Conservation (phyloP, 2,888 invertebrate species). For the Rhingia campestris region DNA sequence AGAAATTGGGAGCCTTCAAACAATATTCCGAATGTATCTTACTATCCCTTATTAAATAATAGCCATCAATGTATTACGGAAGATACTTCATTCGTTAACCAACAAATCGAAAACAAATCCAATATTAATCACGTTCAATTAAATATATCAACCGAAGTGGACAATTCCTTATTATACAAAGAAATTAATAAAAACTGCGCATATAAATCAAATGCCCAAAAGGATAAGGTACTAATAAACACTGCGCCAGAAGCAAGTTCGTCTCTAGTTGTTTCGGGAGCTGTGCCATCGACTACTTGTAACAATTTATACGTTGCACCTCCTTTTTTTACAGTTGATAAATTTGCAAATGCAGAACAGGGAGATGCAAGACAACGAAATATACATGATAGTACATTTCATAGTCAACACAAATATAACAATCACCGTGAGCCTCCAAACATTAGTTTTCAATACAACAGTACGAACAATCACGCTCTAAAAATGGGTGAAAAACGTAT, state of each 20-base stretch:
- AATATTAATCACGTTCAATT: slow-evolving; percentile 24
- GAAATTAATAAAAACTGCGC: slow-evolving; percentile 24
- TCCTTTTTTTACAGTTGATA: slow-evolving; percentile 66
- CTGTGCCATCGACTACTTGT: slow-evolving; percentile 18
- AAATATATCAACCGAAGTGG: slow-evolving; percentile 20
- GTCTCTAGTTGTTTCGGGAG: slow-evolving; percentile 6
- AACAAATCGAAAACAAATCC: slow-evolving; percentile 5
- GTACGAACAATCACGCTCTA: neutral
- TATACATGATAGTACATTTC: neutral
- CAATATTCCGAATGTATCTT: slow-evolving; percentile 27
- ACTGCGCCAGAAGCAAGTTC: neutral
- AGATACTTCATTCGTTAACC: slow-evolving; percentile 12
- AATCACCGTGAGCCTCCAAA: slow-evolving; percentile 33
- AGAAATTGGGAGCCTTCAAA: slow-evolving; percentile 25
- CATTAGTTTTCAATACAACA: slow-evolving; percentile 4
- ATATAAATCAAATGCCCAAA: neutral
- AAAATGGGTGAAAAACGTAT: slow-evolving; percentile 7
- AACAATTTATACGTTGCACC: slow-evolving; percentile 61
- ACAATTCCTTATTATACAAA: slow-evolving; percentile 8
- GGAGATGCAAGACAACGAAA: neutral
- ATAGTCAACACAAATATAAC: neutral
- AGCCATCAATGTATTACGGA: slow-evolving; percentile 26
- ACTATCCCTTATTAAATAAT: slow-evolving; percentile 44
- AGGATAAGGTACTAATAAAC: neutral
- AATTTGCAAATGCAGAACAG: slow-evolving; percentile 54